Evolutionary conservation across 2,888 invertebrate species (phyloP).

Genomic region (Andrena praecox): DNA sequence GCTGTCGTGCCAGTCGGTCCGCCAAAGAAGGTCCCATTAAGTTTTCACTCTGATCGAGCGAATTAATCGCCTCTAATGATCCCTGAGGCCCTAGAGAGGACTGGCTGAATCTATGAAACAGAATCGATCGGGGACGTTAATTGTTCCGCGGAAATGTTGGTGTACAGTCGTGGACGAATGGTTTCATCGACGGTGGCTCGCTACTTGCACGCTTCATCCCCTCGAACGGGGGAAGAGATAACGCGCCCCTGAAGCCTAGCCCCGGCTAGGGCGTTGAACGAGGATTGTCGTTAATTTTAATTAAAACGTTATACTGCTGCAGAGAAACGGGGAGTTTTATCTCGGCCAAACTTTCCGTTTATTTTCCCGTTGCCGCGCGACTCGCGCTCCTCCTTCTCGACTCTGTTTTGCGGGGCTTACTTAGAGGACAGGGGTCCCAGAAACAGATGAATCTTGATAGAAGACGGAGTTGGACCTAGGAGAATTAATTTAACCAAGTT

Average conservation of each 20-base stretch:
- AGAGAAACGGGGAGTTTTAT: conserved; percentile 43
- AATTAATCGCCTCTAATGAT: conserved; percentile 50
- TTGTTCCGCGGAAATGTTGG: conserved; percentile 32
- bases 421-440: not conserved
- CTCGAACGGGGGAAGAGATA: conserved; percentile 44
- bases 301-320: conserved; percentile 54
- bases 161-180: conserved; percentile 27
- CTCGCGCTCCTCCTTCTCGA: not conserved
- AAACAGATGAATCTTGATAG: not conserved
- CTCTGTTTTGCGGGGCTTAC: conserved; percentile 3
- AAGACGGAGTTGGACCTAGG: not conserved
- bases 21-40: conserved; percentile 34
- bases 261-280: conserved; percentile 3
- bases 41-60: conserved; percentile 33
- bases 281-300: conserved; percentile 65
- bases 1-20: conserved; percentile 6
- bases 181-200: conserved; percentile 29
- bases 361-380: conserved; percentile 34
- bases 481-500: not conserved
- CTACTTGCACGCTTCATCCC: conserved; percentile 15
- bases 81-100: not conserved
- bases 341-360: conserved; percentile 47
- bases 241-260: conserved; percentile 8
- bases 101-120: conserved; percentile 29
- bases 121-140: conserved; percentile 50